Percentiles rank a stretch among this genome's conserved stretches.
phyloP scores from a whole-genome alignment of 2,888 invertebrate species.

The Poecilus cupreus region DNA sequence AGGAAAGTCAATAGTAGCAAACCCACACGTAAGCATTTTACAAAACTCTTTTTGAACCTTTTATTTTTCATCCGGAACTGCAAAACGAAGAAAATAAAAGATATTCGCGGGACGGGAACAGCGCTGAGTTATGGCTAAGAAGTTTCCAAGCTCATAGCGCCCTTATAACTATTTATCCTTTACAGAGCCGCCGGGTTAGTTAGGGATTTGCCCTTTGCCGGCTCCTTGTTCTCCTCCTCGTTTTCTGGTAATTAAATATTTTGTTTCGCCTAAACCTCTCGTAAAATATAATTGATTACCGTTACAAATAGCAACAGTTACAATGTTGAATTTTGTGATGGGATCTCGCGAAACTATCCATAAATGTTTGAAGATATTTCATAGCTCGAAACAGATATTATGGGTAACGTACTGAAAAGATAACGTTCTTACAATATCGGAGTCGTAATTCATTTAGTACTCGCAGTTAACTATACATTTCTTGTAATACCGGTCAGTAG shows the following conservation, averaged over 20 bases:
- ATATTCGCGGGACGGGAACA: neutral
- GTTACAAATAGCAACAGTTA: no score
- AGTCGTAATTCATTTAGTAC: no score
- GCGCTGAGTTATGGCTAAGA: constrained; percentile 53
- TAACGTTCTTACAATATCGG: no score
- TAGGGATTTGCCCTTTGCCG: neutral
- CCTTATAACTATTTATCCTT: constrained; percentile 53
- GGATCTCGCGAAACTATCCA: no score
- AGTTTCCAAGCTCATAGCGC: constrained; percentile 21
- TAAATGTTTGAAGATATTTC: no score
- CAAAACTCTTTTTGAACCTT: constrained; percentile 44
- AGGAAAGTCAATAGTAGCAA: constrained; percentile 39
- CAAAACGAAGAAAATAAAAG: constrained; percentile 33
- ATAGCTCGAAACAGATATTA: no score
- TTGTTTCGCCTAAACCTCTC: neutral
- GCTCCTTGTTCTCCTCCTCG: neutral
- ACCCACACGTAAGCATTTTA: constrained; percentile 53
- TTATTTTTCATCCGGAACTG: constrained; percentile 48
- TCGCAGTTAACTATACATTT: no score
- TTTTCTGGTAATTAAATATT: constrained; percentile 2
- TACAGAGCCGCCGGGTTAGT: constrained; percentile 40
- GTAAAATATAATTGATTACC: no score
- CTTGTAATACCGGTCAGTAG: no score
- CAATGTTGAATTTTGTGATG: no score
- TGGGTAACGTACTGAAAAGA: no score